Base-by-base conservation (phyloP, 2,888 invertebrate species). In the Acanthosepion esculentum region DNA sequence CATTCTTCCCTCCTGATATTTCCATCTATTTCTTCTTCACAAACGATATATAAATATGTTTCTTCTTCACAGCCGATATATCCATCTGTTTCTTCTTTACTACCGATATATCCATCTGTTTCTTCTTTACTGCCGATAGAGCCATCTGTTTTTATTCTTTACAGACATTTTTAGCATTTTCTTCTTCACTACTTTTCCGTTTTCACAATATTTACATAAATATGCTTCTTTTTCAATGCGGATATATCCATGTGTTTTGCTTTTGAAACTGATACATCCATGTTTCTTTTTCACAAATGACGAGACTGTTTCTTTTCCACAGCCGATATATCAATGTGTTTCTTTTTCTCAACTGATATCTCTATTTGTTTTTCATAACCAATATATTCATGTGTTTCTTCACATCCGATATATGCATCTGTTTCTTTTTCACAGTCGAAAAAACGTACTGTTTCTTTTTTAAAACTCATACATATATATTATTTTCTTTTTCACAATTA, bases 11-110 rank as follows among this genome's bases (percentile, higher is more conserved):
- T 2, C 8, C n/a, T 5, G 12, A 15, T 78, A 15, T 78, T 15
- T 78, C 1, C 3, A n/a, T n/a, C n/a, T 78, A 15, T 23, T 59
- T 59, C 59, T 59, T 7, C 7, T 23, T 23, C 23, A 23, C 7
- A 23, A 59, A 23, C 23, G 23, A 59, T 59, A 59, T 59, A 20
- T 59, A 0, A 4, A 20, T 59, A 3, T 59, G 23, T 78, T 15
- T 78, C n/a, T n/a, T n/a, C n/a, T n/a, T n/a, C n/a, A n/a, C n/a
- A n/a, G n/a, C n/a, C n/a, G n/a, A n/a, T n/a, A n/a, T n/a, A n/a
- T n/a, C n/a, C n/a, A n/a, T n/a, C n/a, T n/a, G n/a, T n/a, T 41
- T 2, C 2, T 41, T 41, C 41, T 41, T 2, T 3, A 0, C 2
- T 41, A 41, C 41, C 23, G 23, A 59, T 59, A 59, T 59, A 20